Conservation (phyloP, 2,797 vertebrate species). For the Pangasius djambal region DNA sequence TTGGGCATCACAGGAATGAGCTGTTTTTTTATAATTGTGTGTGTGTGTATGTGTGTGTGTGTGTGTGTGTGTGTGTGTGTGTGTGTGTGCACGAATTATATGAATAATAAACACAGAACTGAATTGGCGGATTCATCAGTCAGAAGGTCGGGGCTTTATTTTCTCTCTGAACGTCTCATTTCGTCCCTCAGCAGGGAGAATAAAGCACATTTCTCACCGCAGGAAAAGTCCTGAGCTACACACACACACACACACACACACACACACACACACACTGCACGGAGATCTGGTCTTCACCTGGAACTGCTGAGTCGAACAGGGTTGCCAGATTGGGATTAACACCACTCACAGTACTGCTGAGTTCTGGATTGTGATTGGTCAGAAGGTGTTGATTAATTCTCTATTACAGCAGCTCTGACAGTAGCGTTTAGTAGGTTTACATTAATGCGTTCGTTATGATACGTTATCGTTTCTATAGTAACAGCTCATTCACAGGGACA, state of each 20-base stretch:
- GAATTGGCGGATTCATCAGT: constrained; percentile 28
- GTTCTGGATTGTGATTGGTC: background rate
- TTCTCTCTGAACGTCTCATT: constrained; percentile 32
- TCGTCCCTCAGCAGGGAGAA: constrained; percentile 26
- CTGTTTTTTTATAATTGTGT: background rate
- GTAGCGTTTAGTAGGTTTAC: background rate
- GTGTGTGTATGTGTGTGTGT: background rate
- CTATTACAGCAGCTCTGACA: background rate
- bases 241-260: constrained; percentile 30
- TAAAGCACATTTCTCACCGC: constrained; percentile 17
- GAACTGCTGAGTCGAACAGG: constrained; percentile 10
- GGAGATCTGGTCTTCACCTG: constrained; percentile 42
- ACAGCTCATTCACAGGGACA: background rate
- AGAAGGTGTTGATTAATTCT: background rate
- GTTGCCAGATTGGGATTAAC: constrained; percentile 4
- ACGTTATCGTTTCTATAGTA: background rate
- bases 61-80: constrained; percentile 1
- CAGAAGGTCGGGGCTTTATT: constrained; percentile 24
- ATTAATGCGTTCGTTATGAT: background rate
- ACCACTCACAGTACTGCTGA: rapidly evolving
- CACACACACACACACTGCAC: constrained; percentile 9
- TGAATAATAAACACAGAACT: constrained; percentile 19
- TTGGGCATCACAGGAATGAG: background rate
- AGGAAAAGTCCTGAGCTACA: constrained; percentile 14
- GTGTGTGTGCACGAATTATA: background rate